A percentile compares a stretch with the other conserved stretches of the same genome.
Evolutionary conservation across 1,140 invertebrate species (phyloP).

Genomic region (Myzus persicae): DNA sequence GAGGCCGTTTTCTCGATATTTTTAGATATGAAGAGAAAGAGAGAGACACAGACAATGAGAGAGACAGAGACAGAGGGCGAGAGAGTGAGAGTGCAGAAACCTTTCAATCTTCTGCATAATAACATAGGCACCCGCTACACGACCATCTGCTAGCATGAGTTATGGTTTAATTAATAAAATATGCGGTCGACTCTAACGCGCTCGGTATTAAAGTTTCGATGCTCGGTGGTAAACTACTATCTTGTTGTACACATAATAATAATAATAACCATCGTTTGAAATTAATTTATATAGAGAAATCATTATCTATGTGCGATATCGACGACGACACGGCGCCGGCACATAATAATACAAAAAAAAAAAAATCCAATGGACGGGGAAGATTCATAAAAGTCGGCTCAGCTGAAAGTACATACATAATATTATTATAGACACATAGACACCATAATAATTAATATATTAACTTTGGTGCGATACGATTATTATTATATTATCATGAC

Average conservation of each 20-base stretch:
- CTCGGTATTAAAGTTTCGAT: neutral
- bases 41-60: too few relatives aligned
- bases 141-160: neutral
- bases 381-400: neutral
- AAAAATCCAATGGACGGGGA: neutral
- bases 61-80: neutral
- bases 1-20: neutral
- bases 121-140: neutral
- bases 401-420: neutral
- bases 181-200: neutral
- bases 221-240: neutral
- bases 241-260: neutral
- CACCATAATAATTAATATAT: neutral
- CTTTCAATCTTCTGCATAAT: neutral
- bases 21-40: neutral
- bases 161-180: conserved; percentile 42
- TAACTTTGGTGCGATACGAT: neutral
- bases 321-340: neutral
- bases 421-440: too few relatives aligned
- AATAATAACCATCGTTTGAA: neutral
- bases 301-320: neutral
- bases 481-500: neutral
- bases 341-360: neutral
- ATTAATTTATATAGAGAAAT: neutral
- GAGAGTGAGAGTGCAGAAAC: neutral